phyloP scores from a whole-genome alignment of 1,140 invertebrate genomes.

The Drosophila neocordata region DNA sequence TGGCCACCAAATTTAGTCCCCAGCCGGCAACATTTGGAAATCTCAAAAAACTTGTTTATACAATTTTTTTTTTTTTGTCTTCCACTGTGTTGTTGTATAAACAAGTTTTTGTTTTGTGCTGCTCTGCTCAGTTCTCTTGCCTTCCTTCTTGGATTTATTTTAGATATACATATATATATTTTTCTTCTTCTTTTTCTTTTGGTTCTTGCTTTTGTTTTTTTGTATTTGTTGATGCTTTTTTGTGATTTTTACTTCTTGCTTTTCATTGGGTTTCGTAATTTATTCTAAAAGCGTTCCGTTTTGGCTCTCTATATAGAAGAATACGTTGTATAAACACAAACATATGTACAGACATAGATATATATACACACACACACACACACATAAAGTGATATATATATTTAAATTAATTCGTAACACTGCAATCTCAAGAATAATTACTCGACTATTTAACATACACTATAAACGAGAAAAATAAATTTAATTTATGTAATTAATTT shows the following conservation, averaged over 20 bases:
- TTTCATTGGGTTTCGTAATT: slow-evolving; percentile 78
- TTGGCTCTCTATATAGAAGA: slow-evolving; percentile 67
- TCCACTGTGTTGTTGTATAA: slow-evolving; percentile 46
- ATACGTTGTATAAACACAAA: slow-evolving; percentile 33
- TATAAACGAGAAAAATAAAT: background rate
- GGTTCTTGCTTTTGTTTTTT: slow-evolving; percentile 36
- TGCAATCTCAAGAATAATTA: background rate
- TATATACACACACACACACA: slow-evolving; percentile 29
- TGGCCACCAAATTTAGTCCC: slow-evolving; percentile 40
- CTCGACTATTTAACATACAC: background rate
- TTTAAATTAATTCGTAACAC: slow-evolving; percentile 6
- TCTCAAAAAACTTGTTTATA: slow-evolving; percentile 79
- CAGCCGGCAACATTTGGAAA: slow-evolving; percentile 72
- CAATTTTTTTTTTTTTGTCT: slow-evolving; percentile 32
- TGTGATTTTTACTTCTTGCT: slow-evolving; percentile 59
- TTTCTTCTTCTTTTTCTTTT: slow-evolving; percentile 16
- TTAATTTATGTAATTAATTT: background rate
- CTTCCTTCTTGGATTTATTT: slow-evolving; percentile 16
- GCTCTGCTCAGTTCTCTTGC: slow-evolving; percentile 35
- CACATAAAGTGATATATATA: slow-evolving; percentile 18
- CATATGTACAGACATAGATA: slow-evolving; percentile 40
- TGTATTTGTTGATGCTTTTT: slow-evolving; percentile 51
- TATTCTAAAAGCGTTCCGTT: slow-evolving; percentile 80
- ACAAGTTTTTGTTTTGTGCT: slow-evolving; percentile 73
- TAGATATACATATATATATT: background rate